Conservation (phyloP, 2,888 invertebrate genomes). For the Penaeus monodon region DNA sequence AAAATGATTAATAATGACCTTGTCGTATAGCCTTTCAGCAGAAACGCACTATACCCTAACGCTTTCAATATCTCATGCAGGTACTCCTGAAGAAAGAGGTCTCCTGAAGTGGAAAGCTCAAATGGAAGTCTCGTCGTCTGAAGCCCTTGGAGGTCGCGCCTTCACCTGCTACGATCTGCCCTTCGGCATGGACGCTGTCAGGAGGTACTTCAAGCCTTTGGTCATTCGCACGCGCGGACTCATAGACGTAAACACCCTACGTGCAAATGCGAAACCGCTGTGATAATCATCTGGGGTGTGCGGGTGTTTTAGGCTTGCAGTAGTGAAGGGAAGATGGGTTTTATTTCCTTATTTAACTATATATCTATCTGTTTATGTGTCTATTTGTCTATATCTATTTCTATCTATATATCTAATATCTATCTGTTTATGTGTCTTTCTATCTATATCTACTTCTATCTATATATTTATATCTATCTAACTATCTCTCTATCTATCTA, state of each 20-base stretch:
- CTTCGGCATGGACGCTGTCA: constrained; percentile 42
- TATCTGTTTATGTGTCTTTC: no score
- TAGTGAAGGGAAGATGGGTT: neutral
- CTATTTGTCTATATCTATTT: neutral
- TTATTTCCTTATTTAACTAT: no score
- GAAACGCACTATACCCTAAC: no score
- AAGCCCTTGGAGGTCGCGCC: constrained; percentile 67
- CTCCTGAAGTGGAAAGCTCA: constrained; percentile 80
- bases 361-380: neutral
- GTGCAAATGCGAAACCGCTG: neutral
- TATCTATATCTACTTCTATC: no score
- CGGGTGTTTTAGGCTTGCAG: neutral
- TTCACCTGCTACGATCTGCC: constrained; percentile 57
- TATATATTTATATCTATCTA: no score
- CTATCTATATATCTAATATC: constrained; percentile 4
- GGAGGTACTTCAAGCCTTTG: constrained; percentile 4
- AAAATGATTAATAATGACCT: no score
- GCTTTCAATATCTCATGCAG: constrained; percentile 70
- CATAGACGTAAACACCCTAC: neutral
- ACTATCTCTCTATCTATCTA: no score
- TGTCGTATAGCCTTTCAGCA: no score
- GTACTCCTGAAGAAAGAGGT: constrained; percentile 81
- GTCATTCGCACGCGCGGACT: neutral
- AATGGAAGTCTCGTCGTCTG: constrained; percentile 73
- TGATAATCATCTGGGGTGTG: neutral